Evolutionary conservation across 1,140 invertebrate genomes (phyloP), one percentile per base, ranked within the genome.

Genomic region (Trichonephila clavata): DNA sequence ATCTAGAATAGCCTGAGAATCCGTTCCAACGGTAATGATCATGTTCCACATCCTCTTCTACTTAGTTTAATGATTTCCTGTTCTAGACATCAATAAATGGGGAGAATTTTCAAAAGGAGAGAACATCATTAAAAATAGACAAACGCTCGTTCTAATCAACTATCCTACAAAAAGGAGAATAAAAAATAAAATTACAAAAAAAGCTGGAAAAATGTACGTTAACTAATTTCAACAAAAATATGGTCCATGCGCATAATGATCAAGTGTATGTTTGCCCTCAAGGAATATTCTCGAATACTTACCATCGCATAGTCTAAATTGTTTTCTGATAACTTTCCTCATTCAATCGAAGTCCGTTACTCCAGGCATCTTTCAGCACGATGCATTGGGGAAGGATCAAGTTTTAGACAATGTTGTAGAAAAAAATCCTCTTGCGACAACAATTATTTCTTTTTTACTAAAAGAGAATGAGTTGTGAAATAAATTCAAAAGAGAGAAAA

Each of bases 31-130:
- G 77, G 89, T 90, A 90, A 90, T 90, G 89, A 90, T 90, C 89
- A 39, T 81, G 32, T 81, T 90, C 77, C 89, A 90, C 77, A 90
- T 90, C 89, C 89, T 81, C 89, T 90, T 90, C 89, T 90, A 90
- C 89, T 90, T 90, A 90, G 71, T 90, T 81, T 90, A 90, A 90
- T 90, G 89, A 90, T 90, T 90, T 90, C 89, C 89, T 90, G 71
- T 90, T 90, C 77, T 21, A 80, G 71, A 90, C 89, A 60, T 90
- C 89, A 90, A 90, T 90, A 90, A 90, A 90, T 81, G 89, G 50
- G 57, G 57, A 83, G 27, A 24, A 68, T 24, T 90, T 90, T 81
- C 68, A 68, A 80, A 81, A 43, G 71, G 89, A 90, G 89, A 90
- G 89, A 89, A 89, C 87, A 77, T 90, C 89, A 90, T 90, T 90